Evolutionary conservation across 2,888 invertebrate species (phyloP).

Genomic region (Phaonia tiefii): DNA sequence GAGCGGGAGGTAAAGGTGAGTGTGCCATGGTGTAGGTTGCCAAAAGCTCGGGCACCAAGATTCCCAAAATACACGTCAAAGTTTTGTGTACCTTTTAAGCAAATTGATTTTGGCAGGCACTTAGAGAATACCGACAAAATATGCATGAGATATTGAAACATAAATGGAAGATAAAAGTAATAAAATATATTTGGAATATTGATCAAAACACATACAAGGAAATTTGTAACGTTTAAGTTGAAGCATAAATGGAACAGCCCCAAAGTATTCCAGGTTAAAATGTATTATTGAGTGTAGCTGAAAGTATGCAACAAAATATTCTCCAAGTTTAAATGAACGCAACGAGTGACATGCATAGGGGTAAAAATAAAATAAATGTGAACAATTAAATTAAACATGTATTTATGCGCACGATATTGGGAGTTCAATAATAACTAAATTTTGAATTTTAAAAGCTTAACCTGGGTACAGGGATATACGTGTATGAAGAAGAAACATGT

Average conservation of each 20-base stretch:
- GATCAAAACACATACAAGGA: background rate
- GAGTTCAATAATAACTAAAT: no score
- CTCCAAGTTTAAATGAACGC: no score
- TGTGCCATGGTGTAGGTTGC: constrained; percentile 19
- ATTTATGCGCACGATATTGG: no score
- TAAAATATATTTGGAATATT: constrained; percentile 40
- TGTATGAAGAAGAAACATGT: no score
- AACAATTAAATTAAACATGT: no score
- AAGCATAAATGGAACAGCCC: background rate
- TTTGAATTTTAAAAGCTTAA: no score
- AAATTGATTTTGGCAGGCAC: constrained; percentile 68
- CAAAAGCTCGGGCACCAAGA: constrained; percentile 15
- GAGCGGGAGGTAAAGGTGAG: constrained; percentile 17
- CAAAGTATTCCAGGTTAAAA: no score
- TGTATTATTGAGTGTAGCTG: no score
- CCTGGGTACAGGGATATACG: no score
- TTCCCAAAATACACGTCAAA: constrained; percentile 53
- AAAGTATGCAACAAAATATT: background rate
- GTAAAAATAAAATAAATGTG: no score
- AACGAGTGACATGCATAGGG: no score
- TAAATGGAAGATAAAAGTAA: constrained; percentile 1
- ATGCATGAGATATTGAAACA: constrained; percentile 60
- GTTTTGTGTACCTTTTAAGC: constrained; percentile 65
- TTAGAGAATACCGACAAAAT: constrained; percentile 53
- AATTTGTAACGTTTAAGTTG: background rate